These are phyloP conservation scores for Thymelicus sylvestris DNA, from an alignment of 2,888 invertebrate species.

Conservation along the genomic window DNA sequence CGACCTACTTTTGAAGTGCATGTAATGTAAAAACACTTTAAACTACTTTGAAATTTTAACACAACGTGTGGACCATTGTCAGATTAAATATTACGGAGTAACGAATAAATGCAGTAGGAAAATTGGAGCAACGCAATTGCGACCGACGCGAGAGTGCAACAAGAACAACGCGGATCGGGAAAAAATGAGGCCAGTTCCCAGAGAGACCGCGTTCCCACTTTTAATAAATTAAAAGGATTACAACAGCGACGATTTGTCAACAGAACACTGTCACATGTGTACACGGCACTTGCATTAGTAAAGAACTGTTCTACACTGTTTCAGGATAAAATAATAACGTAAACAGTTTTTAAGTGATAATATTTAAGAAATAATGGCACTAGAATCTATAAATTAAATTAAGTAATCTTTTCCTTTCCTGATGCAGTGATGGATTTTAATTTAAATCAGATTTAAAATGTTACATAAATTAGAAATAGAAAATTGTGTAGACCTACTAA, in stretches of 20 bases:
- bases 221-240: constrained; percentile 36
- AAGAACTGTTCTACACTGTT: background rate
- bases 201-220: constrained; percentile 32
- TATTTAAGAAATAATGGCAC: too few species aligned
- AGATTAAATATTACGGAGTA: constrained; percentile 24
- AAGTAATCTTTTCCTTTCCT: background rate
- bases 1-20: background rate
- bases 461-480: too few species aligned
- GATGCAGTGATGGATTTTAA: too few species aligned
- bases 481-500: too few species aligned
- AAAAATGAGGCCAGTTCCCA: constrained; percentile 38
- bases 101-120: constrained; percentile 27
- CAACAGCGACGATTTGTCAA: constrained; percentile 28
- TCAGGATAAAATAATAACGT: background rate
- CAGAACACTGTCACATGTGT: background rate
- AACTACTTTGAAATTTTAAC: constrained; percentile 2
- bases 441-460: too few species aligned
- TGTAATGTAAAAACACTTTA: background rate
- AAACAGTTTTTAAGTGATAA: too few species aligned
- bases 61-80: constrained; percentile 28
- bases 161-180: constrained; percentile 33
- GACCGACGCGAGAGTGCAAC: constrained; percentile 28
- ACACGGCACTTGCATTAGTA: background rate
- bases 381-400: background rate
- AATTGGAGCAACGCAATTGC: constrained; percentile 34